phyloP scores from a whole-genome alignment of 2,113 vertebrate genomes.

The Bettongia penicillata region DNA sequence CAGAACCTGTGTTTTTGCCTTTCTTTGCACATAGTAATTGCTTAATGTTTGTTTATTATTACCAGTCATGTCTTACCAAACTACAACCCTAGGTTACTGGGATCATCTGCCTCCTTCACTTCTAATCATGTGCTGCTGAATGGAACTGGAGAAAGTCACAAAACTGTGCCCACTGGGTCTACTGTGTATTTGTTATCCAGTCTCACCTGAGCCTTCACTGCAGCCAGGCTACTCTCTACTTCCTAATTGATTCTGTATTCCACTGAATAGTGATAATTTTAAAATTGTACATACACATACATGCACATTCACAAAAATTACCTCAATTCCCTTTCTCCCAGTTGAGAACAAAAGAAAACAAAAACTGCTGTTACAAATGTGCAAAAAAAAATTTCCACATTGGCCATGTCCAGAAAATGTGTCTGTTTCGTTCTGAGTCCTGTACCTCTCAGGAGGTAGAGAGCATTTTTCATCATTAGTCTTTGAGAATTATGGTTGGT shows the following conservation, averaged over 20 bases:
- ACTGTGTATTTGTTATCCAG: neutral
- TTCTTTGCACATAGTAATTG: neutral
- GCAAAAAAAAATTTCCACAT: neutral
- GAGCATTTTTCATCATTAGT: neutral
- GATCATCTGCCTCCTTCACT: neutral
- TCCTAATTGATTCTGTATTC: neutral
- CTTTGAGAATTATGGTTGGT: neutral
- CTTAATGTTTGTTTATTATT: neutral
- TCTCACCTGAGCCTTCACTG: neutral
- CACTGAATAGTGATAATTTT: neutral
- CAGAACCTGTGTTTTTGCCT: neutral
- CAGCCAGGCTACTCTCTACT: neutral
- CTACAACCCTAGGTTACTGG: neutral
- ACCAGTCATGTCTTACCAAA: neutral
- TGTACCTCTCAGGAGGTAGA: neutral
- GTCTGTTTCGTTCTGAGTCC: neutral
- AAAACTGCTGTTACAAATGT: neutral
- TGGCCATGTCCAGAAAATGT: neutral
- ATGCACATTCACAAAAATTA: neutral
- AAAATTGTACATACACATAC: neutral
- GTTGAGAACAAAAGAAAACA: neutral
- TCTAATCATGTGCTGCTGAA: neutral
- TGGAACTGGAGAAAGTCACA: neutral
- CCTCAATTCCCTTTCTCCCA: neutral
- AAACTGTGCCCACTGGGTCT: neutral